phyloP scores from a whole-genome alignment of 2,888 invertebrate genomes.

The Matsumyia berberina region DNA sequence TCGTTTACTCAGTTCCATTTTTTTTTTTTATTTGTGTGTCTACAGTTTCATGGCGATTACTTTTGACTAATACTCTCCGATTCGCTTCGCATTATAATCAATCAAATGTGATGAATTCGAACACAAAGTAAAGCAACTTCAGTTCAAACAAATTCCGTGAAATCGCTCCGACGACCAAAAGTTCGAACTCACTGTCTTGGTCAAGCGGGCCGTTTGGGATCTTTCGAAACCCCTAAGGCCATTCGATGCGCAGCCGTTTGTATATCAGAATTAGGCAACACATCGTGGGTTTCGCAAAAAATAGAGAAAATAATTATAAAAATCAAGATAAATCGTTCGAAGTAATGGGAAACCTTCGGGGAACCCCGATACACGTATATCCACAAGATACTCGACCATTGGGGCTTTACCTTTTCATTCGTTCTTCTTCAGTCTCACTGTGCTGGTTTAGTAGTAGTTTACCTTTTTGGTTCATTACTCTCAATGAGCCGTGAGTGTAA shows the following conservation, averaged over 20 bases:
- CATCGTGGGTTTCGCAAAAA: slow-evolving; percentile 14
- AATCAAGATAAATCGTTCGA: background rate
- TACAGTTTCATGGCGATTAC: background rate
- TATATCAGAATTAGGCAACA: slow-evolving; percentile 2
- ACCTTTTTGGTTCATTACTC: slow-evolving; percentile 44
- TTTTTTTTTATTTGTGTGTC: background rate
- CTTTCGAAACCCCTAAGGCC: slow-evolving; percentile 27
- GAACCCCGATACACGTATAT: slow-evolving; percentile 1
- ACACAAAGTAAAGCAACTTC: background rate
- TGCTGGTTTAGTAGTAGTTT: slow-evolving; percentile 16
- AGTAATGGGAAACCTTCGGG: slow-evolving; percentile 40
- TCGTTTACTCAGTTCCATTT: background rate
- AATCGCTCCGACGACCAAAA: background rate
- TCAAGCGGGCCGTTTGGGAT: slow-evolving; percentile 5
- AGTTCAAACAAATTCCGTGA: background rate
- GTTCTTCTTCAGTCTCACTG: background rate
- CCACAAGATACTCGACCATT: background rate
- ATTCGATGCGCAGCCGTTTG: background rate
- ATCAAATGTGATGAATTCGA: background rate
- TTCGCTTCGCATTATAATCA: background rate
- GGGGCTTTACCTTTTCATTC: background rate
- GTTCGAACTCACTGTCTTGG: slow-evolving; percentile 28
- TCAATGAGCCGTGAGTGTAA: background rate
- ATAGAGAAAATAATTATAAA: background rate
- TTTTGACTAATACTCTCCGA: background rate